A percentile compares a stretch with the other conserved stretches of the same genome.
Evolutionary conservation across 2,797 vertebrate species (phyloP).

Genomic region (Pipistrellus nathusii): DNA sequence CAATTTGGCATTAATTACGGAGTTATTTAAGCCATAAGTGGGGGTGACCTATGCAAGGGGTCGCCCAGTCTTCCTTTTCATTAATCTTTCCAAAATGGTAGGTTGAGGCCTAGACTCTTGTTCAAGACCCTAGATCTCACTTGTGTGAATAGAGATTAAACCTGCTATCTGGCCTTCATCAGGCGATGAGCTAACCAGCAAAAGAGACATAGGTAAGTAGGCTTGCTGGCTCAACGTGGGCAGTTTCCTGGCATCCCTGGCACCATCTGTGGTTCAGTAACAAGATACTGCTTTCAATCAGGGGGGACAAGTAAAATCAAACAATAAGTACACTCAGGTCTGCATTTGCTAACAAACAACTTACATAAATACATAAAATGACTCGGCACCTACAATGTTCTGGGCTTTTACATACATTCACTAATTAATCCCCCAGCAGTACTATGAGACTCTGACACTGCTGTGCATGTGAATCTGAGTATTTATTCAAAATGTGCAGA

Average conservation of each 20-base stretch:
- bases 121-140: neutral
- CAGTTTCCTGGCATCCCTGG: neutral
- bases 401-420: neutral
- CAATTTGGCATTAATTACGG: neutral
- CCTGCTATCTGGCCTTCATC: neutral
- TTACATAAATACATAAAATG: neutral
- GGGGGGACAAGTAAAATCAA: neutral
- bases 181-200: neutral
- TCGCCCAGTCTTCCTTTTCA: neutral
- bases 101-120: neutral
- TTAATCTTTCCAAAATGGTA: constrained; percentile 45
- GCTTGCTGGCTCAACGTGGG: neutral
- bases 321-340: neutral
- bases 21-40: neutral
- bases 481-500: neutral
- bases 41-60: neutral
- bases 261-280: neutral
- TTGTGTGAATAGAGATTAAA: neutral
- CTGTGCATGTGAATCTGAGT: neutral
- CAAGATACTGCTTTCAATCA: constrained; percentile 42
- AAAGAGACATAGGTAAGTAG: neutral
- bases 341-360: constrained; percentile 38
- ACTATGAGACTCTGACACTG: neutral
- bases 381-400: neutral
- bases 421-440: neutral